Conservation (phyloP, 1,140 invertebrate genomes). For the Scaptomyza graminum region DNA sequence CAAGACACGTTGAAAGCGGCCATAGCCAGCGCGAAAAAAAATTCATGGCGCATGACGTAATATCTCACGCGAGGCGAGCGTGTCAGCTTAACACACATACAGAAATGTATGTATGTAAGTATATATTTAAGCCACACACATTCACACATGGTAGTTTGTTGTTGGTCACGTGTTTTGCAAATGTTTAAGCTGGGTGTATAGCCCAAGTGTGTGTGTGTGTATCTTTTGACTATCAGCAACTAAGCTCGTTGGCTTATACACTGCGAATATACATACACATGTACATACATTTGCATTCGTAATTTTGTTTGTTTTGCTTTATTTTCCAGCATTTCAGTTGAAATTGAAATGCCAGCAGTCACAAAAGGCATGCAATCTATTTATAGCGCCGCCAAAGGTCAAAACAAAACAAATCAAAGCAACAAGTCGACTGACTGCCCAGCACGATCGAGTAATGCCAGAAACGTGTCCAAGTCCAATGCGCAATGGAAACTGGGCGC, state of each 20-base stretch:
- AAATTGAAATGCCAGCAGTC: conserved; percentile 58
- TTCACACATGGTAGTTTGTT: conserved; percentile 59
- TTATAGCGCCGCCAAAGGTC: conserved; percentile 68
- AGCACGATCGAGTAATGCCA: conserved; percentile 50
- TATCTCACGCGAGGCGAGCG: conserved; percentile 75
- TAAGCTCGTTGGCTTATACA: conserved; percentile 50
- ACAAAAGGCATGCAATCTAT: conserved; percentile 47
- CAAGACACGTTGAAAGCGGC: conserved; percentile 71
- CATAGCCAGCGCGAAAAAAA: conserved; percentile 60
- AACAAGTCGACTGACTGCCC: conserved; percentile 38
- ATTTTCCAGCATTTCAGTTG: conserved; percentile 67
- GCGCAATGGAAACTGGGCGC: conserved; percentile 33
- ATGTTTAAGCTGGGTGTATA: conserved; percentile 48
- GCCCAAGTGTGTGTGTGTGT: conserved; percentile 4
- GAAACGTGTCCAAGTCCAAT: conserved; percentile 59
- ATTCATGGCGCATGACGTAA: conserved; percentile 79
- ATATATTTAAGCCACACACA: conserved; percentile 9
- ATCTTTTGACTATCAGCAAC: conserved; percentile 41
- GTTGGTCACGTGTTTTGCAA: conserved; percentile 78
- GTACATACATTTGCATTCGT: neutral
- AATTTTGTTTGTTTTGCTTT: conserved; percentile 38
- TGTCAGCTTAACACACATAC: conserved; percentile 57
- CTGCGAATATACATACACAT: neutral
- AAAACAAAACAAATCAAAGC: conserved; percentile 45
- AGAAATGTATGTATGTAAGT: conserved; percentile 5